Percentiles rank a stretch among this genome's conserved stretches.
Conservation (phyloP, 2,797 vertebrate species). For the Crypturellus tataupa region DNA sequence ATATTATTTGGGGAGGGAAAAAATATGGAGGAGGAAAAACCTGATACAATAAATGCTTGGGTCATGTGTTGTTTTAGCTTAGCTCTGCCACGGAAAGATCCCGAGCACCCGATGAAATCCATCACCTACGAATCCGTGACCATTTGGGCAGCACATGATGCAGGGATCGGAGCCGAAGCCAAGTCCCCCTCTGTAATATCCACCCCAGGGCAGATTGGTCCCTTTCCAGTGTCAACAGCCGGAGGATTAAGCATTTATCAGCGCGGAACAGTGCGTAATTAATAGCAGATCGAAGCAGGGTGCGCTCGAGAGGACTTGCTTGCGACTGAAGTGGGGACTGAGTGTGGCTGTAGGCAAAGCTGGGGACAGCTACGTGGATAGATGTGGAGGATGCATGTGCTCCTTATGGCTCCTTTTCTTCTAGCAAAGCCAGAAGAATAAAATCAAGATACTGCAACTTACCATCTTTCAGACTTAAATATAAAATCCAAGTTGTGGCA, state of each 20-base stretch:
- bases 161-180: slow-evolving; percentile 44
- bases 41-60: slow-evolving; percentile 14
- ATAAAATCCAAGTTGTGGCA: slow-evolving; percentile 37
- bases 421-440: not conserved
- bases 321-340: not conserved
- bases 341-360: not conserved
- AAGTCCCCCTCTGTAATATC: slow-evolving; percentile 56
- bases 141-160: slow-evolving; percentile 67
- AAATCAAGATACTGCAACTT: not conserved
- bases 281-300: slow-evolving; percentile 61
- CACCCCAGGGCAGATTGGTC: slow-evolving; percentile 59
- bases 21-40: not conserved
- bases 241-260: slow-evolving; percentile 77
- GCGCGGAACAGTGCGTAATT: slow-evolving; percentile 65
- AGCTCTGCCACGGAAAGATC: slow-evolving; percentile 18
- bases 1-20: not conserved
- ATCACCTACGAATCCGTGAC: slow-evolving; percentile 38
- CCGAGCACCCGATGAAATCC: not conserved
- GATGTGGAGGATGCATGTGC: not conserved
- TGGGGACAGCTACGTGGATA: not conserved
- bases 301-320: not conserved
- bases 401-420: fast-evolving
- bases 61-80: slow-evolving; percentile 56
- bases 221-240: slow-evolving; percentile 78
- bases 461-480: not conserved